A percentile compares a stretch with the other conserved stretches of the same genome.
These are phyloP conservation scores for Xenopus tropicalis DNA, from an alignment of 2,113 vertebrate genomes.

Conservation along the genomic window UCB_Xtro_10.0 CM004444.2:40831001-40831500, in stretches of 20 bases:
- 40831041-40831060: no score
- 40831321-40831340: conserved; percentile 57
- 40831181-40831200: no score
- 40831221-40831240: neutral
- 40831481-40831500: conserved; percentile 17
- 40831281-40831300: conserved; percentile 62
- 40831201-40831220: no score
- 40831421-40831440: conserved; percentile 62
- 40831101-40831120: no score
- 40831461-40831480: conserved; percentile 11
- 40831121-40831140: no score
- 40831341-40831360: conserved; percentile 57
- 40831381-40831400: conserved; percentile 66
- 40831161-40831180: no score
- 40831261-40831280: conserved; percentile 31
- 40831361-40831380: conserved; percentile 53
- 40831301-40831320: conserved; percentile 61
- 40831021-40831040: no score
- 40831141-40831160: no score
- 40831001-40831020: no score
- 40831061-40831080: no score
- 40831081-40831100: no score
- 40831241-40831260: neutral
- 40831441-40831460: conserved; percentile 54
- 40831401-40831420: conserved; percentile 66